Conservation (phyloP, 2,113 vertebrate genomes). For the Leptodactylus fuscus region DNA sequence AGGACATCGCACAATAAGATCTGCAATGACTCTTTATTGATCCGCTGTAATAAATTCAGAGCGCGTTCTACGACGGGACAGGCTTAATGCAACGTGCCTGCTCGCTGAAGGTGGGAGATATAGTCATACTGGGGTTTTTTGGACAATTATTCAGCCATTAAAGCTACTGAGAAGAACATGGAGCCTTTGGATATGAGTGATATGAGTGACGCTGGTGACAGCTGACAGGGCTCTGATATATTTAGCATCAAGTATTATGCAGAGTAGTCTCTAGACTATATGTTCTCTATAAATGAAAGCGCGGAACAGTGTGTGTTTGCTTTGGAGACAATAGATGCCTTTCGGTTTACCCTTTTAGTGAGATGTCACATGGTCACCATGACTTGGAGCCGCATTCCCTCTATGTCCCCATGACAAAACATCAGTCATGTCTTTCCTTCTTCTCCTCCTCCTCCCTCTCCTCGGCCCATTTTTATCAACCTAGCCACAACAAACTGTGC, state of each 20-base stretch:
- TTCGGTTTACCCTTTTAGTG: not conserved
- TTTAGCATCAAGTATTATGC: constrained; percentile 27
- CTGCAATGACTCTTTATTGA: constrained; percentile 33
- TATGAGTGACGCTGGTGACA: constrained; percentile 15
- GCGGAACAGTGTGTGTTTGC: constrained; percentile 26
- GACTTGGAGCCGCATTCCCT: constrained; percentile 16
- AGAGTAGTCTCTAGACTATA: not conserved
- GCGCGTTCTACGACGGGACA: not conserved
- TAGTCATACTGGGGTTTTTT: not conserved
- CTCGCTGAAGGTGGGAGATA: not conserved
- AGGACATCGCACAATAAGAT: constrained; percentile 31
- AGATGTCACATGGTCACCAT: not conserved
- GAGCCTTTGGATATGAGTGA: not conserved
- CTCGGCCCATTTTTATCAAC: constrained; percentile 39
- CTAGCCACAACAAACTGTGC: constrained; percentile 58
- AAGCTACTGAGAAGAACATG: not conserved
- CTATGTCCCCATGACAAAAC: constrained; percentile 3
- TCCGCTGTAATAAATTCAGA: constrained; percentile 37
- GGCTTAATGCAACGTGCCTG: not conserved
- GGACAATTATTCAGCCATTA: not conserved
- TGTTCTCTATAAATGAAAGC: not conserved
- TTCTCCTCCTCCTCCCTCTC: constrained; percentile 24
- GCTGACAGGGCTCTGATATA: constrained; percentile 17
- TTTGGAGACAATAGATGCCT: constrained; percentile 42
- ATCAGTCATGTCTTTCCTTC: not conserved